A percentile compares a stretch with the other conserved stretches of the same genome.
Conservation (phyloP, 2,888 invertebrate species). For the Hirudinaria manillensis region DNA sequence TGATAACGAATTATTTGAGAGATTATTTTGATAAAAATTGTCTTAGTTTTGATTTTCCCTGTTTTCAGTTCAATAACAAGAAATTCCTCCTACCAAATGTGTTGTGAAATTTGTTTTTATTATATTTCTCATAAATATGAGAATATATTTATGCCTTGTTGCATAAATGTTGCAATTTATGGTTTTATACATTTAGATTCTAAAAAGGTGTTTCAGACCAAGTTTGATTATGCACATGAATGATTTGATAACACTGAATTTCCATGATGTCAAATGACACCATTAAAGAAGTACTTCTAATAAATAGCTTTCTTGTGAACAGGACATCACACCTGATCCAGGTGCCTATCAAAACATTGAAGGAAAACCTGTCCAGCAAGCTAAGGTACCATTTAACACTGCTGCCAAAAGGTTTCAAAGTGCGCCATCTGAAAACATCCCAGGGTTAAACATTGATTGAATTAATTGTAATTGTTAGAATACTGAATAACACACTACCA, state of each 20-base stretch:
- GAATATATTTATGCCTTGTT: no score
- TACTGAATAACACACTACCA: not conserved
- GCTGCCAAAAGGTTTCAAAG: slow-evolving; percentile 48
- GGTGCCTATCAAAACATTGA: slow-evolving; percentile 40
- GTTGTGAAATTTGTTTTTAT: no score
- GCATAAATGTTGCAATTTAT: no score
- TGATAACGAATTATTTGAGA: not conserved
- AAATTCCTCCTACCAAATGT: slow-evolving; percentile 13
- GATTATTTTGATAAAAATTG: not conserved
- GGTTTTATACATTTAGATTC: not conserved
- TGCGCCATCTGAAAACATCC: not conserved
- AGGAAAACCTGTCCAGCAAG: slow-evolving; percentile 45
- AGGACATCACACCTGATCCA: slow-evolving; percentile 45
- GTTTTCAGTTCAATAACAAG: not conserved
- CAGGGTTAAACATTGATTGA: slow-evolving; percentile 2
- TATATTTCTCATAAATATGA: no score
- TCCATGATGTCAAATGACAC: not conserved
- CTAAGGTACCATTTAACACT: slow-evolving; percentile 49
- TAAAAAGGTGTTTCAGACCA: not conserved
- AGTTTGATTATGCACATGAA: no score
- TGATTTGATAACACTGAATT: no score
- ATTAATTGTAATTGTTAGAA: no score
- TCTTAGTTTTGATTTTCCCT: not conserved
- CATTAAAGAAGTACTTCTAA: not conserved
- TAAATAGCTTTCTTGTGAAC: not conserved